Conservation (phyloP, 2,888 invertebrate genomes). For the Morinoia aosen region DNA sequence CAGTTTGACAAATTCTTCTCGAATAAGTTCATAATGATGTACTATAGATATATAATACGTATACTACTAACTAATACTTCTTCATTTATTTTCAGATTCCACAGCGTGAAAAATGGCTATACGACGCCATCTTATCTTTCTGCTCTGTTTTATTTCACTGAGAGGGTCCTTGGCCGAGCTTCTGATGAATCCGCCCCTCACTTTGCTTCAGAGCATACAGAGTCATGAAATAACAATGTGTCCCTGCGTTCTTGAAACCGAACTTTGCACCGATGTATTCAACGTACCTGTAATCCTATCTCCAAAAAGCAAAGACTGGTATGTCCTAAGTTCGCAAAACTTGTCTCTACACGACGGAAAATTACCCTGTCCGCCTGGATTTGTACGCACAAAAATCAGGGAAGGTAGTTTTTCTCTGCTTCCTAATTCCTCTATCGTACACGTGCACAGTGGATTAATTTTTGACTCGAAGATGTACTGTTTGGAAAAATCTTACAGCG, state of each 20-base stretch:
- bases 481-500: background rate
- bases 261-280: background rate
- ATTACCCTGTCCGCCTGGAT: background rate
- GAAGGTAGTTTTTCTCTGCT: constrained; percentile 16
- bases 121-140: background rate
- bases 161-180: background rate
- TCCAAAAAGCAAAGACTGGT: background rate
- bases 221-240: background rate
- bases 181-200: background rate
- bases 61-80: background rate
- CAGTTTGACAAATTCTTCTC: too few relatives aligned
- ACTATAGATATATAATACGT: background rate
- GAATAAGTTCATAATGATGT: too few relatives aligned
- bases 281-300: background rate
- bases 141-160: background rate
- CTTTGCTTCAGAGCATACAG: background rate
- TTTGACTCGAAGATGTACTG: background rate
- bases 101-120: background rate
- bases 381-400: background rate
- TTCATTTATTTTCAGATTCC: background rate
- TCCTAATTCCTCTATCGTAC: background rate
- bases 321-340: background rate
- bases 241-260: background rate
- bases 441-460: background rate
- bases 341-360: background rate